Conservation (phyloP, 2,113 vertebrate species). For the Carassius gibelio region DNA sequence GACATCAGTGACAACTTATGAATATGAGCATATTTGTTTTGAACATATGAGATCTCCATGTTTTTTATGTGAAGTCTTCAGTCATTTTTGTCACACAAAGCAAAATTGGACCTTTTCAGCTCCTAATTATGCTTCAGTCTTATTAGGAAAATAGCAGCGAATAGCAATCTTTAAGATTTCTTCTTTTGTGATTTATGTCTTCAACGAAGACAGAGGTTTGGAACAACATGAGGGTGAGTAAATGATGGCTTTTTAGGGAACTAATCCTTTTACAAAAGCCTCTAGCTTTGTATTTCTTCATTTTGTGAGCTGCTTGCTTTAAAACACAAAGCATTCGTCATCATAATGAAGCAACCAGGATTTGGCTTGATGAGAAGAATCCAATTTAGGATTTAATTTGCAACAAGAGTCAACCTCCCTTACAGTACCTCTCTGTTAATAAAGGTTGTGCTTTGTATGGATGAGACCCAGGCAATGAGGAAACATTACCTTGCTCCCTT, state of each 20-base stretch:
- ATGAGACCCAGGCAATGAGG: conserved; percentile 17
- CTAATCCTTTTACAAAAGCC: conserved; percentile 12
- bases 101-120: neutral
- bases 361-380: conserved; percentile 46
- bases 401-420: conserved; percentile 54
- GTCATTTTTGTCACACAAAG: neutral
- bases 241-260: neutral
- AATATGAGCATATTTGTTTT: neutral
- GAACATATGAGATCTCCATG: neutral
- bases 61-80: neutral
- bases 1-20: neutral
- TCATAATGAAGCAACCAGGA: conserved; percentile 50
- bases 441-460: conserved; percentile 11
- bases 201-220: neutral
- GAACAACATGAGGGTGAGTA: neutral
- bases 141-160: neutral
- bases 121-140: neutral
- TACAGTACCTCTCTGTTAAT: conserved; percentile 26
- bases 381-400: conserved; percentile 40
- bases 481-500: conserved; percentile 27
- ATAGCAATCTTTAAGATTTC: neutral
- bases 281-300: neutral
- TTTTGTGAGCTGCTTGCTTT: neutral
- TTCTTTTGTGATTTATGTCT: neutral
- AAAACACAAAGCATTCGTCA: conserved; percentile 46